phyloP scores from a whole-genome alignment of 2,888 invertebrate species.

The Chirona hameri region DNA sequence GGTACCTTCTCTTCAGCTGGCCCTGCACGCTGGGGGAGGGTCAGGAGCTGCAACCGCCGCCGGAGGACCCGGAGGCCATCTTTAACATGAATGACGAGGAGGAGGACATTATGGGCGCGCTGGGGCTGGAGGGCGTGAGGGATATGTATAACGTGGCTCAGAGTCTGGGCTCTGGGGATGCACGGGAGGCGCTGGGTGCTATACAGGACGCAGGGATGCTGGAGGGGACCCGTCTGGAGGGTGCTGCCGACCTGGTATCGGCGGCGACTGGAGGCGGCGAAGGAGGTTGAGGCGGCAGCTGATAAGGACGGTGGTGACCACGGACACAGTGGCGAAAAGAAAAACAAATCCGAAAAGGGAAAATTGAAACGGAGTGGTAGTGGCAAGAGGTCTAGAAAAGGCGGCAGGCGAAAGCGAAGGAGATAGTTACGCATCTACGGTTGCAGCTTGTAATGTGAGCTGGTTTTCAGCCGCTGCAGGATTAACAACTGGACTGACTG shows the following conservation, averaged over 20 bases:
- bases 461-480: too few relatives aligned
- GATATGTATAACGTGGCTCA: background rate
- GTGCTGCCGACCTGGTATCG: background rate
- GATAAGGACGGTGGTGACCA: background rate
- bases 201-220: background rate
- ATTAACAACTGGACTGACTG: background rate
- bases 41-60: slow-evolving; percentile 25
- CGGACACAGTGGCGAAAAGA: background rate
- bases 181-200: background rate
- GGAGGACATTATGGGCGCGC: slow-evolving; percentile 1
- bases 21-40: slow-evolving; percentile 10
- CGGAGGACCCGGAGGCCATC: slow-evolving; percentile 25
- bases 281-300: background rate
- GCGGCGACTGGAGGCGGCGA: background rate
- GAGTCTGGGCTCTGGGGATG: background rate
- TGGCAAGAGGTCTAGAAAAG: too few relatives aligned
- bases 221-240: background rate
- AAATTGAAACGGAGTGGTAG: background rate
- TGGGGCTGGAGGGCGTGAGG: background rate
- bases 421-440: too few relatives aligned
- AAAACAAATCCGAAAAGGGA: background rate
- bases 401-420: too few relatives aligned
- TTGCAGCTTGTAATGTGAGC: too few relatives aligned
- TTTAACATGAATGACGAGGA: slow-evolving; percentile 13
- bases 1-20: slow-evolving; percentile 27